phyloP scores from a whole-genome alignment of 1,140 invertebrate genomes.

The Heliothis subflexa region DNA sequence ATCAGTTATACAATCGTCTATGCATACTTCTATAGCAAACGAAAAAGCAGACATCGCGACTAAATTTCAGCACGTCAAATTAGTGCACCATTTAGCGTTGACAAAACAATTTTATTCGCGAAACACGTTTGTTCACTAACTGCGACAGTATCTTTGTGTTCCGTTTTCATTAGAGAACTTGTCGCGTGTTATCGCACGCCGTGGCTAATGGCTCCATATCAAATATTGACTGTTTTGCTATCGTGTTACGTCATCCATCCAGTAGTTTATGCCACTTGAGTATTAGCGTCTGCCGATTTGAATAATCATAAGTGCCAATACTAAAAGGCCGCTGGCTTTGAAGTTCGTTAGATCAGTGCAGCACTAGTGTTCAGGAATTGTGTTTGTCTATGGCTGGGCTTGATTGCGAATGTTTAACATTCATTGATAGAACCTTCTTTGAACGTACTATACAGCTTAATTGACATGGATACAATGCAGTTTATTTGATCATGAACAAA shows the following conservation, averaged over 20 bases:
- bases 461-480: too few species aligned
- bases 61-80: conserved; percentile 3
- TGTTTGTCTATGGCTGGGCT: conserved; percentile 15
- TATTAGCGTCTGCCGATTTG: conserved; percentile 43
- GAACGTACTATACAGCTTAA: too few species aligned
- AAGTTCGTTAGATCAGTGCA: conserved; percentile 15
- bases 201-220: conserved; percentile 74
- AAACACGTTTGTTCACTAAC: conserved; percentile 25
- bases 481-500: too few species aligned
- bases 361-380: background rate
- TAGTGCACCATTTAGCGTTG: conserved; percentile 33
- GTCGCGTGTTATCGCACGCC: conserved; percentile 66
- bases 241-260: conserved; percentile 74
- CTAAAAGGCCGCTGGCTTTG: conserved; percentile 36
- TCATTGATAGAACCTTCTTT: background rate
- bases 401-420: background rate
- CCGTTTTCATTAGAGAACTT: conserved; percentile 76
- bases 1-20: too few species aligned
- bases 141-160: conserved; percentile 59
- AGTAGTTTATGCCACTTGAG: conserved; percentile 54
- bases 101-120: conserved; percentile 32
- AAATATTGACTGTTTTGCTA: conserved; percentile 80
- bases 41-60: too few species aligned
- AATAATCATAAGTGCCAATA: conserved; percentile 41
- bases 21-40: too few species aligned